Conservation (phyloP, 2,113 vertebrate species). For the Calonectris borealis region DNA sequence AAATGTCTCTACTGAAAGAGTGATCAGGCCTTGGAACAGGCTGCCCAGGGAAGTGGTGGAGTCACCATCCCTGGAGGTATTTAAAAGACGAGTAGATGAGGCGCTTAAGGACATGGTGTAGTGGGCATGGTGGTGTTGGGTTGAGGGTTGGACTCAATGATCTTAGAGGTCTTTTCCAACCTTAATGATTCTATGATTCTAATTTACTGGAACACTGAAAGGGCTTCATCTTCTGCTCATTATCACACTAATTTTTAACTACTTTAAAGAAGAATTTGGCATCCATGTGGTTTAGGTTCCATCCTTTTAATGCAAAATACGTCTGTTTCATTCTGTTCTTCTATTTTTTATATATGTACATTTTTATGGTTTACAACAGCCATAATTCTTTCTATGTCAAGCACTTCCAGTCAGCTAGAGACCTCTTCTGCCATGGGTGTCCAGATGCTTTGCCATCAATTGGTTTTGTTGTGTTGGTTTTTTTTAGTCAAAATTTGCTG, state of each 20-base stretch:
- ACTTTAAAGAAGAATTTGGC: not conserved
- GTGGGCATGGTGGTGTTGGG: no score
- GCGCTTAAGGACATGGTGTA: no score
- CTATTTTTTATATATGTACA: not conserved
- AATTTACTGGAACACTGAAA: not conserved
- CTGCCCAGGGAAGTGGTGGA: no score
- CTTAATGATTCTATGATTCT: no score
- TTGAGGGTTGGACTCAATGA: no score
- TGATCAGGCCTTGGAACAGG: no score
- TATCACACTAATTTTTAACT: not conserved
- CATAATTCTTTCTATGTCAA: not conserved
- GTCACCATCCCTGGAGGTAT: no score
- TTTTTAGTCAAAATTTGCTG: not conserved
- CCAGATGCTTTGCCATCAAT: not conserved
- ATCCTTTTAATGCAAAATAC: not conserved
- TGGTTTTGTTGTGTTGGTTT: rapidly evolving
- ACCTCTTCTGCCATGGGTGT: not conserved
- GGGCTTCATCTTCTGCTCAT: not conserved
- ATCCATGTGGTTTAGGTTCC: not conserved
- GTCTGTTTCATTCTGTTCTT: not conserved
- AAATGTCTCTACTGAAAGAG: no score
- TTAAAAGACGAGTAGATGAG: no score
- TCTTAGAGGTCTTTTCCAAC: no score
- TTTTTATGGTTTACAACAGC: not conserved
- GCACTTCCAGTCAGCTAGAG: not conserved